phyloP scores from a whole-genome alignment of 2,113 vertebrate genomes.

The Catharus minimus region DNA sequence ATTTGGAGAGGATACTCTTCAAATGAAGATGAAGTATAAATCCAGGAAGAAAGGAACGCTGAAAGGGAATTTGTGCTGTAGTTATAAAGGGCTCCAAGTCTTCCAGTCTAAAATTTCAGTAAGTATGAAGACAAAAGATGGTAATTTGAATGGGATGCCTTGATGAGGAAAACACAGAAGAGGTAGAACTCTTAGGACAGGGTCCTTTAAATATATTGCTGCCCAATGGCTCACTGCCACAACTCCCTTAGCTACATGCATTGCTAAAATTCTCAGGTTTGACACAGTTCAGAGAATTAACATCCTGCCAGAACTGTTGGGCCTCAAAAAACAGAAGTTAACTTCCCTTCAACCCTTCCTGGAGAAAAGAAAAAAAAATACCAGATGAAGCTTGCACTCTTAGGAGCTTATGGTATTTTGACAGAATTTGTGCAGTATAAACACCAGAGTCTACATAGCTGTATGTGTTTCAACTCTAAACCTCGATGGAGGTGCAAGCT shows the following conservation, averaged over 20 bases:
- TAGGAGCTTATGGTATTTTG: not conserved
- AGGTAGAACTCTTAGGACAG: conserved; percentile 48
- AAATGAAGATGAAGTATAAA: not conserved
- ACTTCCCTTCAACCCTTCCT: conserved; percentile 31
- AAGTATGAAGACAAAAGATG: conserved; percentile 2
- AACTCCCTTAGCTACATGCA: not conserved
- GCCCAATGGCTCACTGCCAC: not conserved
- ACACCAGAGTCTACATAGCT: not conserved
- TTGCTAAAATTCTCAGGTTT: not conserved
- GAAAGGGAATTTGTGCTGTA: conserved; percentile 38
- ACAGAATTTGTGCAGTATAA: not conserved
- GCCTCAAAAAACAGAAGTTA: not conserved
- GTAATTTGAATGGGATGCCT: conserved; percentile 34
- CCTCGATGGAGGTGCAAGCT: not conserved
- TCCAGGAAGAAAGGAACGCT: not conserved
- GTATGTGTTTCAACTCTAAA: not conserved
- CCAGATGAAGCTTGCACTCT: not conserved
- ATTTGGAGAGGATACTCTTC: not conserved
- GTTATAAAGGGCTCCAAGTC: not conserved
- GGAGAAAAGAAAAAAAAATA: not conserved
- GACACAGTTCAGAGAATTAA: not conserved
- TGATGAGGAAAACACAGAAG: conserved; percentile 32
- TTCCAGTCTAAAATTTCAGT: not conserved
- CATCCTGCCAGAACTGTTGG: not conserved
- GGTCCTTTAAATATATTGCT: conserved; percentile 25